These are phyloP conservation scores for Leuctra nigra DNA, from an alignment of 2,888 invertebrate genomes.

Conservation along the genomic window DNA sequence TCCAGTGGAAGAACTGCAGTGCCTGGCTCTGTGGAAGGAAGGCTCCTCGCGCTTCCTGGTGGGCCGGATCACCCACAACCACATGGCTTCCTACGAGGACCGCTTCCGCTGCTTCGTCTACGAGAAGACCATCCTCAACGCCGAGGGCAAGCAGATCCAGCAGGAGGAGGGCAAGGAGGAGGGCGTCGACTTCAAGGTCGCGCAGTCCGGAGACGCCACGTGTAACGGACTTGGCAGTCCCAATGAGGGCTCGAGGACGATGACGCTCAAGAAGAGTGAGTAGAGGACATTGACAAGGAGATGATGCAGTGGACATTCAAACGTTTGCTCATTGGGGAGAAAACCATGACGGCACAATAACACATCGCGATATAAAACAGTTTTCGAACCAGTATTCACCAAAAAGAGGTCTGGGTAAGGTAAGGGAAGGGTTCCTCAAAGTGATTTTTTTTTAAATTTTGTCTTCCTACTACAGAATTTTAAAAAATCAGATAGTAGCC, in stretches of 20 bases:
- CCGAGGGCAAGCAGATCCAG: conserved; percentile 42
- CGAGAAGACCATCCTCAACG: conserved; percentile 53
- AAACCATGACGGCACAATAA: too few species aligned
- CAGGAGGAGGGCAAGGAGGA: conserved; percentile 28
- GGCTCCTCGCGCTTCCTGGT: conserved; percentile 87
- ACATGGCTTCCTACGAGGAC: conserved; percentile 86
- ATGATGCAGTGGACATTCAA: too few species aligned
- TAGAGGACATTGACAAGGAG: background rate
- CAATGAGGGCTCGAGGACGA: conserved; percentile 76
- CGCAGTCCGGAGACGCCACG: conserved; percentile 89
- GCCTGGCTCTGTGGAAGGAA: conserved; percentile 90
- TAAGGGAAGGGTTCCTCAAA: too few species aligned
- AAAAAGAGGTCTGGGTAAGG: too few species aligned
- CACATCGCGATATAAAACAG: too few species aligned
- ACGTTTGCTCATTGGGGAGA: too few species aligned
- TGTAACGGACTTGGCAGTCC: conserved; percentile 90
- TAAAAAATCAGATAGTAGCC: too few species aligned
- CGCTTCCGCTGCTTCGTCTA: conserved; percentile 93
- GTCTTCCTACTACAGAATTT: too few species aligned
- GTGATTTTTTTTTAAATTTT: too few species aligned
- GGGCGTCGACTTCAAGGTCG: conserved; percentile 71
- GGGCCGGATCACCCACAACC: conserved; percentile 81
- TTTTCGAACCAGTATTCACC: too few species aligned
- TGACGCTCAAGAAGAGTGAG: conserved; percentile 72
- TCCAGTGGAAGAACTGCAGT: conserved; percentile 88